Base-by-base conservation (phyloP, 2,113 vertebrate species). In the Chamaea fasciata region DNA sequence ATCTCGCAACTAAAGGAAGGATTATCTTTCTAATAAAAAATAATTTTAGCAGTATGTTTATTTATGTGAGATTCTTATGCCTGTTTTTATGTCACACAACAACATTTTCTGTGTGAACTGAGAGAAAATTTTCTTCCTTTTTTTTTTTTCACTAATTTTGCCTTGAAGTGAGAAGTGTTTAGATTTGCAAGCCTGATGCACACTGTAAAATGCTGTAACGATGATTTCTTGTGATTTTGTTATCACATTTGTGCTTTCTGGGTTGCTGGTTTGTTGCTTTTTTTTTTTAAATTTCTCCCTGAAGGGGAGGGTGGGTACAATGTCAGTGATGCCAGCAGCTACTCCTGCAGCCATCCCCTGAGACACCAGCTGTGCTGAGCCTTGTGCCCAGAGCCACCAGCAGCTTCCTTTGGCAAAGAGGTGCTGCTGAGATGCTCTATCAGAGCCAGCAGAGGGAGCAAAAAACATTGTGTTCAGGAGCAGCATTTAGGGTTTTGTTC, bases 401-500 rank as follows among this genome's bases (percentile, higher is more conserved):
- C 39, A 56, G 50, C 7, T 30, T 33, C 42, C 27, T 55, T 49
- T 35, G 46, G 37, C 41, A 37, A 31, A 18, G 76, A 46, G 0
- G 3, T 42, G 67, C 14, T 81, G 65, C 71, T 89, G 85, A 94
- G 53, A 71, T 90, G 41, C 68, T 15, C 1, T 4, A 8, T 28
- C 56, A 37, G 52, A 86, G 74, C 95, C 96, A 96, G 85, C 89
- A 97, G 96, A 95, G 96, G 96, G 96, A 96, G 92, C 94, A 97
- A 91, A 96, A 93, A 75, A 89, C 94, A 77, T 64, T 75, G 53
- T n/a, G 41, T 92, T 96, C 22, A 24, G 24, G 7, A 85, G 55
- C 31, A 2, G 14, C 9, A 8, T 44, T 73, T 42, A 24, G 13
- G 27, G 5, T 64, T 95, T 53, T 37, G 10, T 49, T 84, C 30